phyloP scores from a whole-genome alignment of 2,113 vertebrate genomes.

The Dinomys branickii region DNA sequence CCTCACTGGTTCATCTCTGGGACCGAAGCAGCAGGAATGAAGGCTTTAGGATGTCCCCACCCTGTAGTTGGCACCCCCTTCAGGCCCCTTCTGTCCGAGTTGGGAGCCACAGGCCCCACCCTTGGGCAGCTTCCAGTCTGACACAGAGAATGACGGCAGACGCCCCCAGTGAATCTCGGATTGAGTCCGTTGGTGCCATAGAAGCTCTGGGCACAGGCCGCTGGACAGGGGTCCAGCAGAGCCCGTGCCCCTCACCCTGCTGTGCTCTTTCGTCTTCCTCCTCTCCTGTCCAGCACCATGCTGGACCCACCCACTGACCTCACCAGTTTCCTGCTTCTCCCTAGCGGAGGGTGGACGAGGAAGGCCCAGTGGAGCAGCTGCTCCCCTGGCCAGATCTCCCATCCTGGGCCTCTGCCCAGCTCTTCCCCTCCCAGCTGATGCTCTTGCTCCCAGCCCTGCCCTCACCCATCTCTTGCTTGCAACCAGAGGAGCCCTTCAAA shows the following conservation, averaged over 20 bases:
- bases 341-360: rapidly evolving
- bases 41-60: background rate
- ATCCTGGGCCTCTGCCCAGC: background rate
- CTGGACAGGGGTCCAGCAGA: background rate
- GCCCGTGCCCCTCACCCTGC: background rate
- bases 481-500: background rate
- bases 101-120: background rate
- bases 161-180: background rate
- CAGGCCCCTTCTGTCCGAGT: background rate
- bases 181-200: background rate
- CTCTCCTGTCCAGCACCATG: background rate
- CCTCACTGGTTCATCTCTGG: background rate
- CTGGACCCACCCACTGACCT: background rate
- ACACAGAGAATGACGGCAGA: background rate
- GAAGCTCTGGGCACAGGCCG: background rate
- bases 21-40: background rate
- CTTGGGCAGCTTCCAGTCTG: background rate
- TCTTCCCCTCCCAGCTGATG: background rate
- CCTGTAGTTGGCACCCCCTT: background rate
- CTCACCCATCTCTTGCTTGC: background rate
- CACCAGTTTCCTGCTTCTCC: background rate
- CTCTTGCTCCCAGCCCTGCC: background rate
- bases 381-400: background rate
- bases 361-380: background rate
- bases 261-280: background rate